Conservation (phyloP, 1,140 invertebrate species). For the Drosophila elegans region DNA sequence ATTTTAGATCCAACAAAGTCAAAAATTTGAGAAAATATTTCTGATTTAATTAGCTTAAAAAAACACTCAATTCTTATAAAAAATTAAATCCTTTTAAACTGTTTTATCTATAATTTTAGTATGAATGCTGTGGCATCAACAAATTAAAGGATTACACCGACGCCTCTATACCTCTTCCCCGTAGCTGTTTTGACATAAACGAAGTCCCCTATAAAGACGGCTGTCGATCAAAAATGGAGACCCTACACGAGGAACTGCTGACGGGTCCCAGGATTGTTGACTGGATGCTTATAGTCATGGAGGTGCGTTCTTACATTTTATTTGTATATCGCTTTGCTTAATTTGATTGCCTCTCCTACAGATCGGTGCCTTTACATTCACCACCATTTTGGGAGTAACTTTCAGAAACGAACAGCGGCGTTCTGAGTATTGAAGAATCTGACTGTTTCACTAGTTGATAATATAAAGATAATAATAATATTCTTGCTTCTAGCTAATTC, state of each 20-base stretch:
- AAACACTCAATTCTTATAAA: too few relatives aligned
- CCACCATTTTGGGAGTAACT: constrained; percentile 59
- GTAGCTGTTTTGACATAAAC: constrained; percentile 46
- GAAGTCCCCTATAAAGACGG: constrained; percentile 29
- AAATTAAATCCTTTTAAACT: too few relatives aligned
- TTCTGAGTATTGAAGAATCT: constrained; percentile 41
- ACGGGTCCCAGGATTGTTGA: constrained; percentile 48
- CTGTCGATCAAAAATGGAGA: constrained; percentile 52
- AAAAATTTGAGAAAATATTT: too few relatives aligned
- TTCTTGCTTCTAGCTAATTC: neutral
- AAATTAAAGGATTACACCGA: constrained; percentile 54
- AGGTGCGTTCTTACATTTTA: constrained; percentile 37
- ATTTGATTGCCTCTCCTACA: constrained; percentile 6
- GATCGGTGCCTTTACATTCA: constrained; percentile 52
- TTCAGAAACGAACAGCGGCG: constrained; percentile 67
- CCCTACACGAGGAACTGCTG: constrained; percentile 19
- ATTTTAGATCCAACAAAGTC: too few relatives aligned
- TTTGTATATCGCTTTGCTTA: neutral
- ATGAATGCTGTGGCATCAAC: constrained; percentile 64
- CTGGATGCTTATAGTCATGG: constrained; percentile 60
- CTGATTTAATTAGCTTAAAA: too few relatives aligned
- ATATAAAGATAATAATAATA: too few relatives aligned
- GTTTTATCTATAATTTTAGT: constrained; percentile 16
- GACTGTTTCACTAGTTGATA: neutral
- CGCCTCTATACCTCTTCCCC: constrained; percentile 38